Base-by-base conservation (phyloP, 2,113 vertebrate genomes). In the Syngnathus floridae region DNA sequence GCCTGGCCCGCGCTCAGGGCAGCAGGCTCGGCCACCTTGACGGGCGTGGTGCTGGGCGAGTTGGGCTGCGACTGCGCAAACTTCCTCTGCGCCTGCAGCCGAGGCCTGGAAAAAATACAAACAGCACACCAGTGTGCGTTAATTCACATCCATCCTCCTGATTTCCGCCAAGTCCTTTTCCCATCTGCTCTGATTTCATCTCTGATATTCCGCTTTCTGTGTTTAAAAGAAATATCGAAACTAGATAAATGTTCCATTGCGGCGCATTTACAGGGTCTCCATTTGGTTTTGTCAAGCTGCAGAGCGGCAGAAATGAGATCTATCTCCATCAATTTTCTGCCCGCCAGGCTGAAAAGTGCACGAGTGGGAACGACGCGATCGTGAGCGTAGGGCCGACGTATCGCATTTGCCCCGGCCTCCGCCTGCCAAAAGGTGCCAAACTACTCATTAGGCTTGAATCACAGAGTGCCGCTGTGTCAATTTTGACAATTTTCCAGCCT, bases 41-140 rank as follows among this genome's bases (percentile, higher is more conserved):
- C 89, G 62, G 97, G 97, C 66, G 97, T 99, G 89, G 93, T 97
- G 94, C 95, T 98, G 88, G 97, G 97, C 46, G 95, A 98, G 86
- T 96, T 98, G 83, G 96, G 96, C 92, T 98, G 97, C 57, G 96
- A 99, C 88, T 99, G 97, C 85, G 97, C 97, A 76, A 99, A 99
- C 90, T 99, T 99, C 90, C 97, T 93, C 93, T 99, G 97, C 86
- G 97, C 97, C 90, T 98, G 97, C 85, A 99, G 94, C 82, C 97
- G 92, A 76, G 96, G 96, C 90, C 97, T 98, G 86, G n/a, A 54
- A 4, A 38, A 21, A 38, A 69, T 5, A 8, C 70, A 9, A 69
- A 19, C 11, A 59, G 5, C 2, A 16, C 14, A 5, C 43, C 43
- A 31, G 14, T 5, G 43, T 2, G 43, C 13, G 14, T 5, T 6